Evolutionary conservation across 2,888 invertebrate genomes (phyloP), one percentile per base, ranked within the genome.

Genomic region (Leptopilina drosophilae): DNA sequence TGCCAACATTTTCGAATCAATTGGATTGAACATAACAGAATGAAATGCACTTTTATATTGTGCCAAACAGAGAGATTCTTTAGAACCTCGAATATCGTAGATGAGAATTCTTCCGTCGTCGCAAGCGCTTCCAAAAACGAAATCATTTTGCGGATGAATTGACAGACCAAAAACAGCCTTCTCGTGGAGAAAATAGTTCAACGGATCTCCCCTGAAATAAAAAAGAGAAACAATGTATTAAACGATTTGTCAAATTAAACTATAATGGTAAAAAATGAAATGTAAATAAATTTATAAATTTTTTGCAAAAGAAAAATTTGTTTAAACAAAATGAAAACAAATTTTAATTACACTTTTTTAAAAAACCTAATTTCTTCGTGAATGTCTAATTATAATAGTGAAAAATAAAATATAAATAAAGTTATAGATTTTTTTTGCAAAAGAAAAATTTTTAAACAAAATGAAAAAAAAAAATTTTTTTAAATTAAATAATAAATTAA

Each of bases 21-120:
- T 93, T 0, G 98, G 98, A 92, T 98, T 98, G 92, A 96, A 98
- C 95, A 96, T 96, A 59, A 98, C 98, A n/a, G 97, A 97, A 92
- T 98, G 98, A 93, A 97, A 98, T n/a, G 98, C 95, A 77, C 95
- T 94, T 85, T 94, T 94, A 87, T 94, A 94, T 89, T 95, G 95
- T 88, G 95, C 94, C 87, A 96, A 92, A 84, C 94, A 94, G 85
- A 95, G 93, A n/a, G 83, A 82, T n/a, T 94, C 94, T 83, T 94
- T 95, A 49, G 88, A 85, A 64, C 95, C 94, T 87, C 98, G 92
- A 65, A 95, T 95, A 91, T 99, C 98, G 92, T 96, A 98, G 53
- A 98, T 93, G 64, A 97, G 93, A 81, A 98, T 93, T 81, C 96
- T 94, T 4, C 98, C 98, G 92, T 98, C 98, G 91, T 98, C 98